Base-by-base conservation (phyloP, 2,888 invertebrate species). In the Morinoia aosen region DNA sequence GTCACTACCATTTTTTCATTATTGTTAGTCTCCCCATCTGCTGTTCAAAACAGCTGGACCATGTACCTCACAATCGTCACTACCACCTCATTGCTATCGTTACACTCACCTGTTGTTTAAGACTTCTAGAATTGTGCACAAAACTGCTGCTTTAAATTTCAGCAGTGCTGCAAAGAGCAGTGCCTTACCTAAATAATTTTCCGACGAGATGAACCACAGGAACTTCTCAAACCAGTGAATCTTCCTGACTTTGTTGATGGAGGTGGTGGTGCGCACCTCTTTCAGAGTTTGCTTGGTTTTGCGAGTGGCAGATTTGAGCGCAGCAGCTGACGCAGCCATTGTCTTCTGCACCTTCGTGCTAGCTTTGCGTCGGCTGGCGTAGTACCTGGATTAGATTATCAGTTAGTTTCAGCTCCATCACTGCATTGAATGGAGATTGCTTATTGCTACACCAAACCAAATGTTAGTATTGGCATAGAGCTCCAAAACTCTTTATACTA, bases 151-250 rank as follows among this genome's bases (percentile, higher is more conserved):
- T 48, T 48, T 48, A 19, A 76, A 33, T 76, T 76, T 1, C 1
- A 76, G 10, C 76, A 76, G 3, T 33, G 2, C 33, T 76, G 76
- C 76, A 25, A 48, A 33, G 76, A 76, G 76, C 33, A 33, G 76
- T 10, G 25, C 95, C 96, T 95, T 57, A 96, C 96, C 96, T 94
- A 98, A 97, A 97, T 97, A 98, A 96, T 99, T 99, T 97, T 99
- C 99, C 0, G 99, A 98, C 64, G 99, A 99, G 96, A 99, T 98
- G 97, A 99, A 99, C 99, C 99, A 99, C 97, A 98, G 98, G 97
- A 99, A 99, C 97, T 99, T 99, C 97, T 99, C 99, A 98, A 99
- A 99, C 99, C 99, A 99, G 97, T 98, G 99, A 0, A 98, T 98
- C 97, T 99, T 99, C 94, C 99, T 98, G 2, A 99, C 98, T 97